These are phyloP conservation scores for Dicranocentrus wangi DNA, from an alignment of 2,888 invertebrate genomes.

Conservation along the genomic window DNA sequence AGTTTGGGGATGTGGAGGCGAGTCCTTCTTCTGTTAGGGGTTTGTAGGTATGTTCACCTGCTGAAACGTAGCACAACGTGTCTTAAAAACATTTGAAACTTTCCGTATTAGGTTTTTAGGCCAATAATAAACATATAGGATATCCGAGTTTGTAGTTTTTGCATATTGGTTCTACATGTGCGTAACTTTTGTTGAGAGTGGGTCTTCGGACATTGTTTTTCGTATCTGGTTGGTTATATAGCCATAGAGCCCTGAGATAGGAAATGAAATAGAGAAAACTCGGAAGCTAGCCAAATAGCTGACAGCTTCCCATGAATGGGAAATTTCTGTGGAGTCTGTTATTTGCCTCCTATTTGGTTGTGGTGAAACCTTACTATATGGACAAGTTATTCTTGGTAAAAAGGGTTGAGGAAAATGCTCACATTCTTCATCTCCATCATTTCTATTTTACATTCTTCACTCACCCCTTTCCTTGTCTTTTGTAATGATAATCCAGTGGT, in stretches of 20 bases:
- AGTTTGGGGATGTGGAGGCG: not conserved
- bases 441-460: slow-evolving; percentile 46
- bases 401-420: slow-evolving; percentile 36
- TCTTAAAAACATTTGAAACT: no score
- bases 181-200: no score
- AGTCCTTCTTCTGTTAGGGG: not conserved
- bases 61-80: no score
- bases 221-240: no score
- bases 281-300: slow-evolving; percentile 54
- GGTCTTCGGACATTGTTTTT: no score
- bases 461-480: slow-evolving; percentile 38
- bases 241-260: no score
- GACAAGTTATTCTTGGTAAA: slow-evolving; percentile 23
- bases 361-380: slow-evolving; percentile 4
- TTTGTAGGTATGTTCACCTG: no score
- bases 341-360: slow-evolving; percentile 23
- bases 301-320: slow-evolving; percentile 56
- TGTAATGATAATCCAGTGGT: slow-evolving; percentile 47
- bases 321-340: slow-evolving; percentile 44
- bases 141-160: no score
- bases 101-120: no score
- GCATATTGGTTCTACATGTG: no score
- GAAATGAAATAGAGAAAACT: not conserved
- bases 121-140: no score
- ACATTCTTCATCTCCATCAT: slow-evolving; percentile 27